These are phyloP conservation scores for Xiphydria camelus DNA, from an alignment of 2,888 invertebrate species.

Conservation along the genomic window DNA sequence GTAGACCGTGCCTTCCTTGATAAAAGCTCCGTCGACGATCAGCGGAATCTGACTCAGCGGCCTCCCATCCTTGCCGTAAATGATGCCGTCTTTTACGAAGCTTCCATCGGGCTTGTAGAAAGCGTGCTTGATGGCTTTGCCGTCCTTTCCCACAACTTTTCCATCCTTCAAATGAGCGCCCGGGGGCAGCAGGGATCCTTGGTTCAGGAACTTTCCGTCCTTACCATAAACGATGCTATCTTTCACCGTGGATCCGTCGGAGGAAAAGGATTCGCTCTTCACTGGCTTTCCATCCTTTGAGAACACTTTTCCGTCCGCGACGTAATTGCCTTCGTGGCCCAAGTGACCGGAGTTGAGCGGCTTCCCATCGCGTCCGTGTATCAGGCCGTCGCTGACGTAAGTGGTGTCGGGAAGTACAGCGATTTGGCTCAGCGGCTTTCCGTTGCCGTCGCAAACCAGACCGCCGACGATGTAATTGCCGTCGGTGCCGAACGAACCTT, in stretches of 20 bases:
- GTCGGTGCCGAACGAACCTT: constrained; percentile 46
- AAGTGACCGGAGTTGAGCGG: constrained; percentile 42
- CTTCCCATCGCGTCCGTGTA: constrained; percentile 46
- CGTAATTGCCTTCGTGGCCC: constrained; percentile 45
- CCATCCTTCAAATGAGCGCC: constrained; percentile 51
- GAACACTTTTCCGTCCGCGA: constrained; percentile 48
- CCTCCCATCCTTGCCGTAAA: constrained; percentile 44
- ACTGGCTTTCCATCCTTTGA: constrained; percentile 49
- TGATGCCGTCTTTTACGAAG: constrained; percentile 48
- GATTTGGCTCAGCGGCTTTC: constrained; percentile 44
- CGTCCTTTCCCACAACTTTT: constrained; percentile 50
- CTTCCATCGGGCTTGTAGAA: constrained; percentile 52
- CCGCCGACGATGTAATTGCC: constrained; percentile 50
- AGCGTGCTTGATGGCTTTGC: constrained; percentile 46
- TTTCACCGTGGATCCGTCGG: constrained; percentile 48
- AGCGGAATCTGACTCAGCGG: constrained; percentile 47
- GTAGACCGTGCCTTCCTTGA: constrained; percentile 45
- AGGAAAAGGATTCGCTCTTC: constrained; percentile 48
- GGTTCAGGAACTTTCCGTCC: constrained; percentile 47
- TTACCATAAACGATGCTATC: constrained; percentile 48
- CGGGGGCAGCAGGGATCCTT: constrained; percentile 48
- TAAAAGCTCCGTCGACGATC: constrained; percentile 43
- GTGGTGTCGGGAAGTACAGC: constrained; percentile 47
- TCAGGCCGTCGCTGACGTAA: constrained; percentile 46
- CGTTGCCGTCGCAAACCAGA: constrained; percentile 45